Conservation (phyloP, 2,113 vertebrate species). For the Epinephelus cyanopodus region DNA sequence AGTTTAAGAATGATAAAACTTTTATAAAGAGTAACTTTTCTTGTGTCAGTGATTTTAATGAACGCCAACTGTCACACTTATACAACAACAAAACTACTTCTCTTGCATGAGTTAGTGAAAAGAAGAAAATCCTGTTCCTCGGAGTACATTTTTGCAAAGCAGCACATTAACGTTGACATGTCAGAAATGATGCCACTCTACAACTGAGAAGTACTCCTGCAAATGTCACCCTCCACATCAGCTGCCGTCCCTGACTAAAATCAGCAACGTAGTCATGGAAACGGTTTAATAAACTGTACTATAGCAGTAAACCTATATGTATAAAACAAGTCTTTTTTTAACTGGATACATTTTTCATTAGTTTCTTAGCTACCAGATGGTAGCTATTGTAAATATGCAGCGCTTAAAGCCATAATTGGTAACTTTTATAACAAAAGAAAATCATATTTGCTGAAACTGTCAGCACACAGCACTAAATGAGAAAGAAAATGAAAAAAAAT, state of each 20-base stretch:
- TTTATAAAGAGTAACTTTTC: not conserved
- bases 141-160: not conserved
- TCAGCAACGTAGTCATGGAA: slow-evolving; percentile 27
- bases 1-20: not conserved
- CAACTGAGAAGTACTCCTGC: not conserved
- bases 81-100: not conserved
- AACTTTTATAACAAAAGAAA: too few species aligned
- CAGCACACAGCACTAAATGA: too few species aligned
- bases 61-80: not conserved
- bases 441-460: too few species aligned
- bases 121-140: not conserved
- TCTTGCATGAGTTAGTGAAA: not conserved
- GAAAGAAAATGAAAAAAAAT: too few species aligned
- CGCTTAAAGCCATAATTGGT: not conserved
- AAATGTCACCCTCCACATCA: slow-evolving; percentile 25
- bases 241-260: not conserved
- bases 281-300: slow-evolving; percentile 10
- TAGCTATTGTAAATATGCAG: not conserved
- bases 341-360: not conserved
- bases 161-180: not conserved
- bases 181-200: slow-evolving; percentile 11
- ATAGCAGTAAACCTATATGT: not conserved
- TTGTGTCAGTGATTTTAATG: not conserved
- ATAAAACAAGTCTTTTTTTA: not conserved
- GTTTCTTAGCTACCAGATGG: not conserved